Base-by-base conservation (phyloP, 1,140 invertebrate species). In the Drosophila ironensis region DNA sequence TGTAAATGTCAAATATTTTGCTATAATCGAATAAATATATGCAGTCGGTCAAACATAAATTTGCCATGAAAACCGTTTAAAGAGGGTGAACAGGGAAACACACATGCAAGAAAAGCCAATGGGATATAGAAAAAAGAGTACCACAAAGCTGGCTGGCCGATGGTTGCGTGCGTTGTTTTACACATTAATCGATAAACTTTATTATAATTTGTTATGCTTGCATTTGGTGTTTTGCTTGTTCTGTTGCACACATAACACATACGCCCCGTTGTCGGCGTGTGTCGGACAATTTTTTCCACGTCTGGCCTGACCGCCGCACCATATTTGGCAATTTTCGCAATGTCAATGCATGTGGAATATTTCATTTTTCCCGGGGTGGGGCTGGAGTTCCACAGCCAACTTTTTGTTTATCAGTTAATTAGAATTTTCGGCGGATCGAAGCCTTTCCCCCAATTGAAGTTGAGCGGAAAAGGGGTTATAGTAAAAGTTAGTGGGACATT, bases 321-420 rank as follows among this genome's bases (percentile, higher is more conserved):
- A 30, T 46, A 44, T 63, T 69, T 50, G 63, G 44, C 33, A 37
- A 59, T 80, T 73, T 72, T 25, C 24, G 14, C 51, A 38, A 63
- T 63, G 63, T 70, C 69, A 80, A 48, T 45, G 45, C 46, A 61
- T 61, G 35, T 63, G 76, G 53, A 73, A 84, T 84, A 84, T 70
- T 70, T 73, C 63, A 84, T 72, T 37, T 78, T 52, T 12, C 6
- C 14, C 19, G 44, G 28, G 69, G 12, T 44, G 33, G 14, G 33
- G 27, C n/a, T n/a, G 24, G 12, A 7, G 35, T 4, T 27, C 16
- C 14, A 27, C 20, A 60, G 63, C 51, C 33, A 72, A 60, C 63
- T 64, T 72, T 76, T 72, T 57, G 57, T 74, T 82, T 82, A 82
- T 82, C 80, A 82, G 78, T 82, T 82, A 86, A 82, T 82, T 86